Evolutionary conservation across 2,113 vertebrate species (phyloP), one percentile per base, ranked within the genome.

Genomic region (Scartelaos histophorus): DNA sequence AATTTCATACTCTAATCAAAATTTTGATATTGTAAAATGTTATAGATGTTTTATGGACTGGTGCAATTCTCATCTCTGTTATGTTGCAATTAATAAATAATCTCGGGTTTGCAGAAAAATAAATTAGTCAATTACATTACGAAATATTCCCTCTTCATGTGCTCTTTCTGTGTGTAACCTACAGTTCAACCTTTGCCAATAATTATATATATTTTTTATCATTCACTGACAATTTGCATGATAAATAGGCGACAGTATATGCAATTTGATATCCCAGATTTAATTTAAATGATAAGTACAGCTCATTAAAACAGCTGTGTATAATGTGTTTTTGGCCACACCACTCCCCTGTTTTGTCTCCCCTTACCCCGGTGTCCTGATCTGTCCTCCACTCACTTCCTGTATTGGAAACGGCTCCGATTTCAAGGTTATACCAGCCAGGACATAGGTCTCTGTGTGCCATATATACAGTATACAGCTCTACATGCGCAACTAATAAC

Each of bases 401-500:
- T 88, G 72, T 70, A 85, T 85, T 34, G 79, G 78, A 88, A 87
- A 81, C 46, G 16, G 75, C 81, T 90, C 84, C 72, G 69, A 76
- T 90, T 92, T 90, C 90, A 90, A 89, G 88, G 90, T 90, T 92
- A 87, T 46, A 74, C 13, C 53, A 81, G 70, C 81, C 74, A 88
- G 65, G 68, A 54, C 13, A 10, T 61, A 24, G 54, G 54, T 57
- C 54, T 57, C 11, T 24, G 54, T 46, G 25, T 79, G 74, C 71
- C 49, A 34, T 49, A 43, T 60, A 34, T 46, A 53, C 49, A 53
- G 17, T n/a, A 67, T 29, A 13, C 21, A 38, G 67, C 13, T 57
- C 3, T 47, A 24, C 45, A 53, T 67, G 66, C 56, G 16, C 51
- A 19, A 51, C 47, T 46, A n/a, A 38, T 66, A n/a, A 73, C 66